Evolutionary conservation across 2,797 vertebrate species (phyloP).

Genomic region (Allobates femoralis): DNA sequence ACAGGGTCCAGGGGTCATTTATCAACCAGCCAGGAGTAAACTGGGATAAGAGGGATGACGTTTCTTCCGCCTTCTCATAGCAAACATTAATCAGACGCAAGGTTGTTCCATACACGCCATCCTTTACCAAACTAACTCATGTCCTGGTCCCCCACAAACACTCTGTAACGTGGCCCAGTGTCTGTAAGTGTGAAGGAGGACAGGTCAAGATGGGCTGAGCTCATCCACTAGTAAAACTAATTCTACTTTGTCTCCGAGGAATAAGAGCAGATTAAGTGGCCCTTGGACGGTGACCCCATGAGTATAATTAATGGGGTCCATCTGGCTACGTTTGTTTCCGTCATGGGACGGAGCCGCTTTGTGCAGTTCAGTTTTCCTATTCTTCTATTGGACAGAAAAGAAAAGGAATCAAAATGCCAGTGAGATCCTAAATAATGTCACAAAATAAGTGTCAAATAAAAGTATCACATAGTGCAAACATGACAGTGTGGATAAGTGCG

Average conservation of each 20-base stretch:
- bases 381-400: too few relatives aligned
- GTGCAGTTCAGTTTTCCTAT: too few relatives aligned
- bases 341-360: too few relatives aligned
- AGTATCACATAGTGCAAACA: too few relatives aligned
- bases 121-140: slow-evolving; percentile 15
- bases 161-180: not conserved
- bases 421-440: too few relatives aligned
- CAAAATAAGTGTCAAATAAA: too few relatives aligned
- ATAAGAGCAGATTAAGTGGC: not conserved
- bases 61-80: slow-evolving; percentile 53
- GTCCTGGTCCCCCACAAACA: slow-evolving; percentile 12
- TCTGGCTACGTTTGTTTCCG: too few relatives aligned
- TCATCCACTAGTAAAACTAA: not conserved
- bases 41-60: slow-evolving; percentile 36
- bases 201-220: not conserved
- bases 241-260: not conserved
- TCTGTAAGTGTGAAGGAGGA: not conserved
- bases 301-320: too few relatives aligned
- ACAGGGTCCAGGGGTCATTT: slow-evolving; percentile 29
- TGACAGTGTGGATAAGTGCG: too few relatives aligned
- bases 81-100: slow-evolving; percentile 58
- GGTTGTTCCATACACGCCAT: slow-evolving; percentile 23
- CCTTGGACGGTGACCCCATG: not conserved
- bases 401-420: too few relatives aligned
- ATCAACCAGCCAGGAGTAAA: slow-evolving; percentile 24